A percentile compares a stretch with the other conserved stretches of the same genome.
These are phyloP conservation scores for Agelastica alni DNA, from an alignment of 2,888 invertebrate species.

Conservation along the genomic window DNA sequence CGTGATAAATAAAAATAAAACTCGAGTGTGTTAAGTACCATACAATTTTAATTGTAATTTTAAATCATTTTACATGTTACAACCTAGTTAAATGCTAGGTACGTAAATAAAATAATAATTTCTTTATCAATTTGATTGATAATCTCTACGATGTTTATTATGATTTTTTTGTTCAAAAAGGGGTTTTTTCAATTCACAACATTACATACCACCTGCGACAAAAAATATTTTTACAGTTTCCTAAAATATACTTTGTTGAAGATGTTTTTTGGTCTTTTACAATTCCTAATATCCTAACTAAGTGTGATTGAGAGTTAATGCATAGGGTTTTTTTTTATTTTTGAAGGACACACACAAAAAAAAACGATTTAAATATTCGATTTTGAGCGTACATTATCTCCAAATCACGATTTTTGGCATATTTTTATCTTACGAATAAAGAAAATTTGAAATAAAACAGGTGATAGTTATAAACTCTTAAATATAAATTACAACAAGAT, in stretches of 20 bases:
- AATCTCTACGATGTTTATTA: no score
- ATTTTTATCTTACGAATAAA: no score
- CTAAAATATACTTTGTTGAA: slow-evolving; percentile 25
- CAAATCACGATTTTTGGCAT: no score
- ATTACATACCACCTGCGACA: slow-evolving; percentile 27
- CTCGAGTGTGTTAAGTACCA: slow-evolving; percentile 9
- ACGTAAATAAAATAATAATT: slow-evolving; percentile 28
- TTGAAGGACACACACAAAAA: no score
- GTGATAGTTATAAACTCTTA: slow-evolving; percentile 31
- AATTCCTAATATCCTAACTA: slow-evolving; percentile 26
- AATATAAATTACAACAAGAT: slow-evolving; percentile 29
- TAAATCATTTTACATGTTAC: slow-evolving; percentile 28
- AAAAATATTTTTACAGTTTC: slow-evolving; percentile 23
- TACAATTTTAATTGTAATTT: slow-evolving; percentile 29
- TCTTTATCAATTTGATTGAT: slow-evolving; percentile 28
- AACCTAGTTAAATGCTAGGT: slow-evolving; percentile 30
- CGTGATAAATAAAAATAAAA: background rate
- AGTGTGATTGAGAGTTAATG: no score
- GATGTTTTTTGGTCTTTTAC: slow-evolving; percentile 28
- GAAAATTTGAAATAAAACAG: no score
- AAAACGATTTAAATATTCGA: no score
- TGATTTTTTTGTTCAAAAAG: slow-evolving; percentile 23
- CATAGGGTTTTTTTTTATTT: no score
- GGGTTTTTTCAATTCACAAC: slow-evolving; percentile 26
- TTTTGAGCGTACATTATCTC: no score